Evolutionary conservation across 1,140 invertebrate species (phyloP), one percentile per base, ranked within the genome.

Genomic region (Stegodyphus mimosarum): DNA sequence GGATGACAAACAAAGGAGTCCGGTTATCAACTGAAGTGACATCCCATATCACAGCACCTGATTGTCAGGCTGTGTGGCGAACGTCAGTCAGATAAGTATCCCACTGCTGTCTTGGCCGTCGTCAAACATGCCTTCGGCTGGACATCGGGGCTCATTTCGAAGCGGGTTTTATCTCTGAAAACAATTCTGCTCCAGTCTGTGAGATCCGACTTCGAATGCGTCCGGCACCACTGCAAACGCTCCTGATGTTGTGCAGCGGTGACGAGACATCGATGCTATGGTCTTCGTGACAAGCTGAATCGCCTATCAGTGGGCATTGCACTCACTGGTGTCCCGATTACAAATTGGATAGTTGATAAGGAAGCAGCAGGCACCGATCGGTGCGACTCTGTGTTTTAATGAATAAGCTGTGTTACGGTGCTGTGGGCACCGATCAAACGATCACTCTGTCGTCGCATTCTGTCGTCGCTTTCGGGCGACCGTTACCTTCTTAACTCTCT

Each of bases 181-280:
- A 53, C 50, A 52, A 74, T 74, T 74, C 72, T 74, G 7, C 72
- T 50, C n/a, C 72, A 74, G 72, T 74, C 72, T 7, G 18, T 74
- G 50, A 17, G 6, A 74, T 74, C 7, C 17, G 7, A 33, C 7
- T 15, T 50, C 55, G 72, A 74, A 33, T 50, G 49, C 60, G 55
- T 50, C 72, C n/a, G 55, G 17, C 72, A 74, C 49, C 55, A 74
- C 72, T 74, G 72, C 7, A 74, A 60, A 17, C 72, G 55, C 6
- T 6, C 49, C 33, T 53, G n/a, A 9, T 18, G 66, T 15, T 67
- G 7, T 33, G n/a, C 66, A 33, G 18, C 6, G 66, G 66, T 67
- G n/a, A n/a, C n/a, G n/a, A n/a, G n/a, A n/a, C n/a, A n/a, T n/a
- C n/a, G n/a, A n/a, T n/a, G n/a, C n/a, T n/a, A n/a, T n/a, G n/a